These are phyloP conservation scores for Rhodophaea formosa DNA, from an alignment of 2,888 invertebrate species.

Conservation along the genomic window DNA sequence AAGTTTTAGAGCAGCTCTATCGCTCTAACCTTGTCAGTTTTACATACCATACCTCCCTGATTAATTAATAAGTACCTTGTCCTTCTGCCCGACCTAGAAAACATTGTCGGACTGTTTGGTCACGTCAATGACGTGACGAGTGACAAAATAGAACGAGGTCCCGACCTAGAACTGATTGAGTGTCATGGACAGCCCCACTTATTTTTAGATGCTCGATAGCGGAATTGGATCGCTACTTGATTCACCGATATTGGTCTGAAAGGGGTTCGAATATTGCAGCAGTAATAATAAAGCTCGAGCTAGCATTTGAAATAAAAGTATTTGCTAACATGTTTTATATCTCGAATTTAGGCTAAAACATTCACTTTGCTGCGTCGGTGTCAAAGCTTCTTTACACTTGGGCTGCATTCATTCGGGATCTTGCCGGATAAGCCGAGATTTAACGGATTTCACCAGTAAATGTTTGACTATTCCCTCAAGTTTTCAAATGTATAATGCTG, in stretches of 20 bases:
- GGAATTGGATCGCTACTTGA: neutral
- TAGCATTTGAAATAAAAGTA: too few species aligned
- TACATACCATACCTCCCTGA: neutral
- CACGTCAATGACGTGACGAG: slow-evolving; percentile 12
- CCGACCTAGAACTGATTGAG: slow-evolving; percentile 23
- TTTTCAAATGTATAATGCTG: neutral
- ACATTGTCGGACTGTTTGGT: slow-evolving; percentile 8
- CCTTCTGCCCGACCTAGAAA: slow-evolving; percentile 9
- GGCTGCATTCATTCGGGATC: neutral
- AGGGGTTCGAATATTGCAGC: neutral
- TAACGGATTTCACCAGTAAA: neutral
- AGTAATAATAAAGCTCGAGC: too few species aligned
- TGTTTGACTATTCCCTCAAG: neutral
- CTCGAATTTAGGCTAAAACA: neutral
- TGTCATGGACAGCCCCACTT: slow-evolving; percentile 27
- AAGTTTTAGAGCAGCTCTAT: too few species aligned
- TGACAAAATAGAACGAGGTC: slow-evolving; percentile 21
- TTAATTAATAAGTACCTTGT: slow-evolving; percentile 1
- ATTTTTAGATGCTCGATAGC: slow-evolving; percentile 16
- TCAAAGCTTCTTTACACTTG: neutral
- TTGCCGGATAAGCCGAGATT: neutral
- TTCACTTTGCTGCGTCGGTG: neutral
- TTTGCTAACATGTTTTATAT: too few species aligned
- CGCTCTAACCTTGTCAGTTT: neutral
- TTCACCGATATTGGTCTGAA: neutral